Percentiles rank a stretch among this genome's conserved stretches.
Evolutionary conservation across 2,113 vertebrate genomes (phyloP).

Genomic region (Axis porcinus): DNA sequence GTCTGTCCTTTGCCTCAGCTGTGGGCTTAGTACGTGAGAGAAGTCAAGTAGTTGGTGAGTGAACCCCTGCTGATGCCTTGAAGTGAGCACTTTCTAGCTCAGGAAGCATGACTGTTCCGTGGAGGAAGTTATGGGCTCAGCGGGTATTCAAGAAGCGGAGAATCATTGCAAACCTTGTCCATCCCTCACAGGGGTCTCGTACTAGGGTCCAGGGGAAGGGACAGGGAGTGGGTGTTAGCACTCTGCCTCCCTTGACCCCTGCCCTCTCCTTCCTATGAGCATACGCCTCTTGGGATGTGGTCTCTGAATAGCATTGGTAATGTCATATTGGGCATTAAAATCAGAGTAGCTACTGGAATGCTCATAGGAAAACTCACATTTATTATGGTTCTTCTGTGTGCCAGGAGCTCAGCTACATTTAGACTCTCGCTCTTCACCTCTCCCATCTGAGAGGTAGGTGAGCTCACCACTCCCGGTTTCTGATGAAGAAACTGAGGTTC

Average conservation of each 20-base stretch:
- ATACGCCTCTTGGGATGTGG: background rate
- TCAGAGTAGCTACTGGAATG: too few species aligned
- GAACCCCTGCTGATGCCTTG: background rate
- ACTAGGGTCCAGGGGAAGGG: too few species aligned
- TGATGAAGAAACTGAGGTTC: background rate
- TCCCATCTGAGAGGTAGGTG: too few species aligned
- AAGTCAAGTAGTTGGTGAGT: background rate
- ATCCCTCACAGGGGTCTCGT: background rate
- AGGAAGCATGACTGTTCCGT: background rate
- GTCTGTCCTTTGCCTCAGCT: background rate
- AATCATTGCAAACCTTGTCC: background rate
- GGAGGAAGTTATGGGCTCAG: background rate
- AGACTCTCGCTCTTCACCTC: background rate
- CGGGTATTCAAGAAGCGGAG: background rate
- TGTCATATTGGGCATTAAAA: background rate
- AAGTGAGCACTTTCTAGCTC: background rate
- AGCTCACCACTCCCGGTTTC: rapidly evolving
- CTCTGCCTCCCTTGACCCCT: background rate
- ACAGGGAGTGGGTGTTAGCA: background rate
- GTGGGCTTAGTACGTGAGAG: background rate
- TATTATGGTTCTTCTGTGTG: background rate
- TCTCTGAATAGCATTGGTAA: background rate
- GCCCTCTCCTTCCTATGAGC: rapidly evolving
- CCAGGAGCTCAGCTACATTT: rapidly evolving
- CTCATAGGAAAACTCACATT: background rate